Evolutionary conservation across 2,888 invertebrate genomes (phyloP), one percentile per base, ranked within the genome.

Genomic region (Phortica magna): DNA sequence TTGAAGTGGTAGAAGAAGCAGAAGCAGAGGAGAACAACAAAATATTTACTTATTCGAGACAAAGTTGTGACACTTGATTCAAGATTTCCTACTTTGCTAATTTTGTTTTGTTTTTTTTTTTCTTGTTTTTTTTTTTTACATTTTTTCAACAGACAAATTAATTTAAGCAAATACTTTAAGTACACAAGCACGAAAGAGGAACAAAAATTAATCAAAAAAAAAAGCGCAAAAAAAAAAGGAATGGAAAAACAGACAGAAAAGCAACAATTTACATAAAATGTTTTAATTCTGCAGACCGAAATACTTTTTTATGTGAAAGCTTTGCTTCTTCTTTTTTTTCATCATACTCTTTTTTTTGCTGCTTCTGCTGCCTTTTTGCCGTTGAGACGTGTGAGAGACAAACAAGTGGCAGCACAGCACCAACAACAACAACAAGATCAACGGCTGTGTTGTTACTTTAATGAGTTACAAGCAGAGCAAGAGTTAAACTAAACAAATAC

Each of bases 151-250:
- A 55, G 55, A 7, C 48, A 72, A 73, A 73, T 77, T 82, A 85
- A 85, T 87, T 79, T 81, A 83, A 84, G 81, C 82, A 88, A 86
- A 88, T 88, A 88, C 87, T 80, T 86, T 83, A 83, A 87, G 82
- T 81, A 76, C 70, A 75, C 81, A 84, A 84, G 78, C 83, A n/a
- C 76, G 59, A 42, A 70, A 17, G 48, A 59, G 2, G 59, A 7
- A 9, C 7, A 17, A 59, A 9, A n/a, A 17, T 19, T 59, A 59
- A n/a, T 12, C 59, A 7, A 59, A 59, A 59, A 59, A 59, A 59
- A 9, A n/a, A 59, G 14, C n/a, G 57, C 57, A 31, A 64, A 19
- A 64, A 64, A 59, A 17, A 7, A 59, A 14, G 9, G n/a, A 59
- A 59, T 7, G 31, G 31, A 31, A 1, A 1, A 31, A 31, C n/a